These are phyloP conservation scores for Seriola rivoliana DNA, from an alignment of 2,113 vertebrate species.

Conservation along the genomic window DNA sequence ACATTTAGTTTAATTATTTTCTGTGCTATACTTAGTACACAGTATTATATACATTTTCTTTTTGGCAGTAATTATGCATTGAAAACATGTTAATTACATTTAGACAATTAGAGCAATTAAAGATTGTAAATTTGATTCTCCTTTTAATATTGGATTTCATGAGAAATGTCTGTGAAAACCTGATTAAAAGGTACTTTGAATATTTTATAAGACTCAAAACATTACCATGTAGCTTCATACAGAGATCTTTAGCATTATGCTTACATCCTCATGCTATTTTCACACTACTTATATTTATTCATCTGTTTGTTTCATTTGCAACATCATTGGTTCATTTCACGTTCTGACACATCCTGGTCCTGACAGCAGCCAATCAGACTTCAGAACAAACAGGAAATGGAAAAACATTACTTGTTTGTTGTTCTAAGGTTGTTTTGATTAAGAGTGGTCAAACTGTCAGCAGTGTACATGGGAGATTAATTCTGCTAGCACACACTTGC, in stretches of 20 bases:
- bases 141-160: neutral
- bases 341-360: slow-evolving; percentile 46
- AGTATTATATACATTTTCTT: no score
- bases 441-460: neutral
- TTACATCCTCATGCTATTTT: neutral
- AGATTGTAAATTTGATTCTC: no score
- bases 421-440: slow-evolving; percentile 5
- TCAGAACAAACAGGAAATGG: slow-evolving; percentile 21
- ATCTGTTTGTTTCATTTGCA: neutral
- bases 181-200: no score
- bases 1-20: no score
- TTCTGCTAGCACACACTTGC: neutral
- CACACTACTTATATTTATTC: neutral
- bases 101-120: no score
- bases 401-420: neutral
- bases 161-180: no score
- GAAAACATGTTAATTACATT: no score
- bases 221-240: no score
- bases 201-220: no score
- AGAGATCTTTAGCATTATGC: neutral
- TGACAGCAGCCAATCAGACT: slow-evolving; percentile 60
- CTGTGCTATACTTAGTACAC: no score
- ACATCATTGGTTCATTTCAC: neutral
- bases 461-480: neutral
- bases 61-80: no score